phyloP scores from a whole-genome alignment of 2,888 invertebrate species.

The Lobophora halterata region DNA sequence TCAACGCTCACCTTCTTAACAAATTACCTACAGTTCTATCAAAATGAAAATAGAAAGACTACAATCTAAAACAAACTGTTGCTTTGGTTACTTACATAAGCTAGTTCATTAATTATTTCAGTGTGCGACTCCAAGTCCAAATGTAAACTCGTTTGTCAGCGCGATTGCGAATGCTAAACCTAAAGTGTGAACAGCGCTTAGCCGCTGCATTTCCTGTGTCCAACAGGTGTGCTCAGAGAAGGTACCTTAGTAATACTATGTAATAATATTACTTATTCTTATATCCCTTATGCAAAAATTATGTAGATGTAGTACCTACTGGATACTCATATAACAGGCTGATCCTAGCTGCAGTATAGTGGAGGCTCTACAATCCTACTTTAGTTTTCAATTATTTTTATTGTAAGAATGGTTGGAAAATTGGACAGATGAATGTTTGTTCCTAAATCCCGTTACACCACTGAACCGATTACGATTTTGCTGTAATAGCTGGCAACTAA shows the following conservation, averaged over 20 bases:
- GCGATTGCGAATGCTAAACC: constrained; percentile 14
- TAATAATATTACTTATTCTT: too few relatives aligned
- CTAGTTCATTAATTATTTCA: constrained; percentile 1
- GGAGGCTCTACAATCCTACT: too few relatives aligned
- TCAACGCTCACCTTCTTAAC: too few relatives aligned
- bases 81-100: background rate
- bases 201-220: constrained; percentile 2
- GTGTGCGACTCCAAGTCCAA: constrained; percentile 4
- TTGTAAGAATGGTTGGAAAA: too few relatives aligned
- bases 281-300: too few relatives aligned
- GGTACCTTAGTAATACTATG: constrained; percentile 16
- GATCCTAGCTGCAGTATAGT: too few relatives aligned
- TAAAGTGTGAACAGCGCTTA: constrained; percentile 13
- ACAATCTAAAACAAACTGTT: background rate
- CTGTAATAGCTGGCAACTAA: too few relatives aligned
- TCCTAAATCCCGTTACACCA: background rate
- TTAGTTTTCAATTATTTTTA: too few relatives aligned
- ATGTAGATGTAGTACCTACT: too few relatives aligned
- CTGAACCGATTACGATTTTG: too few relatives aligned
- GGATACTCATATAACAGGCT: too few relatives aligned
- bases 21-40: too few relatives aligned
- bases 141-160: constrained; percentile 7
- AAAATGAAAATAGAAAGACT: background rate
- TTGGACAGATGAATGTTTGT: background rate
- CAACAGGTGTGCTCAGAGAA: constrained; percentile 15